Evolutionary conservation across 2,113 vertebrate species (phyloP).

Genomic region (Dicerorhinus sumatrensis): DNA sequence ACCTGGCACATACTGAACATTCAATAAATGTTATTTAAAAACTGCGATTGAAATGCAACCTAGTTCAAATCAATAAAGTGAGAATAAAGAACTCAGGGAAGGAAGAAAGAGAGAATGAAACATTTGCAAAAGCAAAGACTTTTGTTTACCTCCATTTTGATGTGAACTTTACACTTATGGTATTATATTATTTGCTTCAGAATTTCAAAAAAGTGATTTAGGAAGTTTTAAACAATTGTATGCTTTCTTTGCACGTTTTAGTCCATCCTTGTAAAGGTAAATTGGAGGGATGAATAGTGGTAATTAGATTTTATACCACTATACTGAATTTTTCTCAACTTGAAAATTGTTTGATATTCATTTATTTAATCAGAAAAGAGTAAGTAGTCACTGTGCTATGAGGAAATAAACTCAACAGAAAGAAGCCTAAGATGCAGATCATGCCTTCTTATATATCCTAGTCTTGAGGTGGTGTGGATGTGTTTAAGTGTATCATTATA

Average conservation of each 20-base stretch:
- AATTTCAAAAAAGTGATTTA: neutral
- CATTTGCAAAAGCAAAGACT: neutral
- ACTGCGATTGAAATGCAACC: neutral
- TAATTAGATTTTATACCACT: neutral
- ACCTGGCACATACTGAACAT: neutral
- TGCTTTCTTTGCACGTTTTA: neutral
- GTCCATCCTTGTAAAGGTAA: neutral
- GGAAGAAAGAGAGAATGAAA: neutral
- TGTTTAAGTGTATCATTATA: neutral
- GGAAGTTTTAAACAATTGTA: neutral
- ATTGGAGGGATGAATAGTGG: neutral
- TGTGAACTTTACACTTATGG: neutral
- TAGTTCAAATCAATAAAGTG: slow-evolving; percentile 12
- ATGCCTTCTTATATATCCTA: neutral
- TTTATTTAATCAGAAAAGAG: neutral
- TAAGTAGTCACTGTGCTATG: neutral
- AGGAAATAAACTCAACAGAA: neutral
- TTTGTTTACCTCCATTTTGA: neutral
- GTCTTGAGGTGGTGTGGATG: neutral
- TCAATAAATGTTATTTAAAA: slow-evolving; percentile 42
- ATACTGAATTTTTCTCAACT: neutral
- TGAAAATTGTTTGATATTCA: neutral
- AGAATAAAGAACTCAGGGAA: neutral
- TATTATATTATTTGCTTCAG: neutral
- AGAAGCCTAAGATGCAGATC: neutral